phyloP scores from a whole-genome alignment of 2,113 vertebrate species.

The Xenus cinereus region DNA sequence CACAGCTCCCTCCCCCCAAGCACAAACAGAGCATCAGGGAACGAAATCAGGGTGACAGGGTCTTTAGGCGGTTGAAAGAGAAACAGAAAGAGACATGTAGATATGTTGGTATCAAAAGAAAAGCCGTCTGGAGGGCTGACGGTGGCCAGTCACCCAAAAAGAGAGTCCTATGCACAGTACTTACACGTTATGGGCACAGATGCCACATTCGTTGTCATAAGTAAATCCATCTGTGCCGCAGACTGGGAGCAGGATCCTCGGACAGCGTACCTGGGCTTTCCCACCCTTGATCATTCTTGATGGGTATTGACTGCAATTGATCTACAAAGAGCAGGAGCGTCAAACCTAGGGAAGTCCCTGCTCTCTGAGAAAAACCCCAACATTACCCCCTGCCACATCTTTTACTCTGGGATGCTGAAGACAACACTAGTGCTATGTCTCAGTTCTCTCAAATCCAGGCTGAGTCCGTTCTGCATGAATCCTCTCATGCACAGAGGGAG shows the following conservation, averaged over 20 bases:
- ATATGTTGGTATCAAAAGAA: not conserved
- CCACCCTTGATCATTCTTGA: not conserved
- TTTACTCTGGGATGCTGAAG: not conserved
- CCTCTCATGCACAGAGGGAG: not conserved
- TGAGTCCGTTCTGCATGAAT: not conserved
- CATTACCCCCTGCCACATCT: not conserved
- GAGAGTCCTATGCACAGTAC: not conserved
- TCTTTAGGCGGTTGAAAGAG: not conserved
- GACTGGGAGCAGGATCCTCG: constrained; percentile 12
- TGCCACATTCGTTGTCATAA: constrained; percentile 22
- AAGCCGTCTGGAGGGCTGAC: not conserved
- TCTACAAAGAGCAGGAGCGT: not conserved
- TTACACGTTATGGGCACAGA: constrained; percentile 59
- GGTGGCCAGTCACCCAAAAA: not conserved
- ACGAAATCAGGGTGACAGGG: not conserved
- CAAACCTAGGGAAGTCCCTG: not conserved
- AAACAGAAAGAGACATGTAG: not conserved
- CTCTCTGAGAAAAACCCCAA: not conserved
- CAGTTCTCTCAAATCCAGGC: not conserved
- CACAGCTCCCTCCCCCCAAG: not conserved
- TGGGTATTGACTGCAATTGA: not conserved
- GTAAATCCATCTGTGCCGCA: constrained; percentile 45
- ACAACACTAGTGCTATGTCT: fast-evolving
- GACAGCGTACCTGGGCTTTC: not conserved
- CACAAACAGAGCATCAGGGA: not conserved